A percentile compares a stretch with the other conserved stretches of the same genome.
phyloP scores from a whole-genome alignment of 1,140 invertebrate genomes.

The Lepidurus arcticus region DNA sequence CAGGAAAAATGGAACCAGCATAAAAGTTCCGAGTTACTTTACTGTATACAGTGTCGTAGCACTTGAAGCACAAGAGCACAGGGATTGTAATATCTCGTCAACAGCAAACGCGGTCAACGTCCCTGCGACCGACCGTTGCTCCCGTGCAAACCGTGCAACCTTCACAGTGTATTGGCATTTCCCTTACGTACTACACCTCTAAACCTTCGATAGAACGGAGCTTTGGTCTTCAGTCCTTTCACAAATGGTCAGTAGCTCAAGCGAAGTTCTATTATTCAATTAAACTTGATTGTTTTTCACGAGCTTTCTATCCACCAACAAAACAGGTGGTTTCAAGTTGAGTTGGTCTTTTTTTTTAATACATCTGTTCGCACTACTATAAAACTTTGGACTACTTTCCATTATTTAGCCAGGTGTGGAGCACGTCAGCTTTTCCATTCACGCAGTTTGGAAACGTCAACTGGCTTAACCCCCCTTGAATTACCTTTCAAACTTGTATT shows the following conservation, averaged over 20 bases:
- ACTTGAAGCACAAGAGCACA: not conserved
- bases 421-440: not conserved
- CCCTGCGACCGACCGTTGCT: slow-evolving; percentile 5
- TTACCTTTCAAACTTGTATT: not conserved
- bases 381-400: not conserved
- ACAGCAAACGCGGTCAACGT: not conserved
- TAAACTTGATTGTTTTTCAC: not conserved
- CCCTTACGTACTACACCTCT: not conserved
- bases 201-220: not conserved
- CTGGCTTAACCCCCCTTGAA: not conserved
- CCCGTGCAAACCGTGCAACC: not conserved
- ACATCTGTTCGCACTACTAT: not conserved
- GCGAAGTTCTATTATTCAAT: not conserved
- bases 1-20: not conserved
- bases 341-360: not conserved
- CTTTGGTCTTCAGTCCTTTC: not conserved
- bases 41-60: not conserved
- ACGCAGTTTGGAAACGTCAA: not conserved
- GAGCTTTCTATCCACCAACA: not conserved
- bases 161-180: not conserved
- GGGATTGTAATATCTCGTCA: not conserved
- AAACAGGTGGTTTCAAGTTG: not conserved
- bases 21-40: not conserved
- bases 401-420: not conserved
- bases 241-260: not conserved